A percentile compares a stretch with the other conserved stretches of the same genome.
Conservation (phyloP, 2,888 invertebrate genomes). For the Auanema freiburgensis region DNA sequence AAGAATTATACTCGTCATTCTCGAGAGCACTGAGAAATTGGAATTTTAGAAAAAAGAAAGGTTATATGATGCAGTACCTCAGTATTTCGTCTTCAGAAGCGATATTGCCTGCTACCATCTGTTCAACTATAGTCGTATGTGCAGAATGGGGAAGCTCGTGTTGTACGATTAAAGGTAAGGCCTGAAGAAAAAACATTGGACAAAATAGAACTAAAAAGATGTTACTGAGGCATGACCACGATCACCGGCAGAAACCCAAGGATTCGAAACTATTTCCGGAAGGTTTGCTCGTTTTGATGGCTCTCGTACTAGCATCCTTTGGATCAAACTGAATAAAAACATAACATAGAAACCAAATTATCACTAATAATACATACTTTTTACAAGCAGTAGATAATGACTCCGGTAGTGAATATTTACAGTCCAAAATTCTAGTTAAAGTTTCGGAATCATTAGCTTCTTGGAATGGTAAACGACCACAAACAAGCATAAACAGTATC, state of each 20-base stretch:
- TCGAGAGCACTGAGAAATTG: conserved; percentile 76
- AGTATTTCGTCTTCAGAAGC: conserved; percentile 90
- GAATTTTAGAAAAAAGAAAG: conserved; percentile 8
- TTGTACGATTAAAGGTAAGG: conserved; percentile 73
- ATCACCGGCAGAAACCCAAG: conserved; percentile 66
- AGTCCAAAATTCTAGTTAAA: conserved; percentile 98
- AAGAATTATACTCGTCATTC: conserved; percentile 93
- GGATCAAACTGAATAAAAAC: conserved; percentile 76
- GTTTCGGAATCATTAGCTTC: conserved; percentile 99
- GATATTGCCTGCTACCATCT: conserved; percentile 93
- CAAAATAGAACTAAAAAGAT: conserved; percentile 1
- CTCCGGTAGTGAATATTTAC: conserved; percentile 88
- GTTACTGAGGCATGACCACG: conserved; percentile 52
- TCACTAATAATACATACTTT: conserved; percentile 69
- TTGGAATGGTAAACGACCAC: conserved; percentile 88
- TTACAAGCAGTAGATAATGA: conserved; percentile 85
- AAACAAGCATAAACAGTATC: conserved; percentile 95
- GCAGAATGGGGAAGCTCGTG: conserved; percentile 89
- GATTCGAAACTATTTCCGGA: conserved; percentile 82
- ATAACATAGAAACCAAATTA: background rate
- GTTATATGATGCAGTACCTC: conserved; percentile 68
- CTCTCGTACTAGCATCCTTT: conserved; percentile 87
- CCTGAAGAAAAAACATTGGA: conserved; percentile 28
- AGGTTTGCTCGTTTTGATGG: conserved; percentile 87
- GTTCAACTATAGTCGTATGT: conserved; percentile 83